Evolutionary conservation across 2,113 vertebrate genomes (phyloP), one percentile per base, ranked within the genome.

Genomic region (Microtus pennsylvanicus): DNA sequence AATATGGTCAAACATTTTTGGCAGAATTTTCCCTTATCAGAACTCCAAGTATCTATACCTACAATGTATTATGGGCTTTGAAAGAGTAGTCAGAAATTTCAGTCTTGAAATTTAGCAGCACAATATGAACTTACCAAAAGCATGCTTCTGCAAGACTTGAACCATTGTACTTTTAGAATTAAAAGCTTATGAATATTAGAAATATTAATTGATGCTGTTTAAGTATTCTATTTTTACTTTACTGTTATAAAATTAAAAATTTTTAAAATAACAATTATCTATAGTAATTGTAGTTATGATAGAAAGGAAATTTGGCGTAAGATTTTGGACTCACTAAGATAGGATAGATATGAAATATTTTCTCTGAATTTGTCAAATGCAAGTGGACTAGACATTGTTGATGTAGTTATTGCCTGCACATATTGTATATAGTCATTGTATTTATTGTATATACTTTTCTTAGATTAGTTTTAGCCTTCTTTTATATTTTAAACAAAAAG

Each of bases 101-200:
- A 7, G 78, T 76, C 8, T 76, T 77, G 12, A 35, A 81, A 77
- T 77, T 88, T 93, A 90, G 58, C 86, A 93, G 95, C 17, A 74
- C 33, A 94, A 55, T 67, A 63, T 76, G 22, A 93, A 89, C 76
- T 90, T 67, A 22, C 58, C 45, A 90, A 80, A 21, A 28, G 75
- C 24, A 93, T 87, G 30, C 11, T 5, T 47, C 4, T 83, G 12
- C 14, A 55, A 90, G 76, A 69, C 35, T 47, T 47, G 83, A 90
- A 81, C n/a, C 11, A 28, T 12, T 89, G 19, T 65, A 42, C 17
- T 81, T 95, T 90, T 83, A 75, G 72, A 82, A 33, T 83, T 47
- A 12, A 89, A 83, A 89, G 83, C 33, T 76, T 50, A 11, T 10
- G 83, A 89, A 63, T 38, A 75, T 78, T 22, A 65, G 63, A 67